Percentiles rank a stretch among this genome's conserved stretches.
phyloP scores from a whole-genome alignment of 23 tunicate species.

The Trididemnum nubilum region DNA sequence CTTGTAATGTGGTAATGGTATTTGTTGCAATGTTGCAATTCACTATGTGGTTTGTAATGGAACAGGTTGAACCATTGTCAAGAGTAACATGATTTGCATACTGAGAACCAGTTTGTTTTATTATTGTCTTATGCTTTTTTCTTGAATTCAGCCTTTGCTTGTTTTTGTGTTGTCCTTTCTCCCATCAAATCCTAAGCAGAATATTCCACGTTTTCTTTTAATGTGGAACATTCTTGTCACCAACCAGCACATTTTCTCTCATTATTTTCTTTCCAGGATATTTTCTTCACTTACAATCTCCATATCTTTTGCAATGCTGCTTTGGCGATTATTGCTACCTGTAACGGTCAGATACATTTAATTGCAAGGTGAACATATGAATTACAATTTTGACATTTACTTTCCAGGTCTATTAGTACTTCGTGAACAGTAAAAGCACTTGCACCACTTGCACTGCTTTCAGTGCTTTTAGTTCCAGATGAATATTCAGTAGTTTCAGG shows the following conservation, averaged over 20 bases:
- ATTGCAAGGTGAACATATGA: not conserved
- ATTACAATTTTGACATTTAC: not conserved
- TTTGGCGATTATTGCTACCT: not conserved
- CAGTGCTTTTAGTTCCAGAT: not conserved
- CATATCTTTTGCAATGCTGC: not conserved
- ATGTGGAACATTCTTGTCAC: not conserved
- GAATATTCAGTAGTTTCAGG: not conserved
- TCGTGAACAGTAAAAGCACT: not conserved
- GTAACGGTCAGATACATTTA: not conserved
- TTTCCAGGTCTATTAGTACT: not conserved
- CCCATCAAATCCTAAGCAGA: not conserved
- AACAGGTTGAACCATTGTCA: not conserved
- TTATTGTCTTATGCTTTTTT: not conserved
- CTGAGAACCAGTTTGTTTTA: not conserved
- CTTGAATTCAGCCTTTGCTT: not conserved
- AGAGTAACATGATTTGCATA: not conserved
- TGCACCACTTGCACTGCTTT: not conserved
- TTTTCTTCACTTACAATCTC: not conserved
- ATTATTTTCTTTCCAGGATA: not conserved
- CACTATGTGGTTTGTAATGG: not conserved
- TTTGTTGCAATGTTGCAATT: not conserved
- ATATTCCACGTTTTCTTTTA: not conserved
- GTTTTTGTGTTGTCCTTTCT: not conserved
- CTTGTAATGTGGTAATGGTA: not conserved
- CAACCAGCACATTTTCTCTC: not conserved